Evolutionary conservation across 2,888 invertebrate species (phyloP).

Genomic region (Scaptomyza tumidula): DNA sequence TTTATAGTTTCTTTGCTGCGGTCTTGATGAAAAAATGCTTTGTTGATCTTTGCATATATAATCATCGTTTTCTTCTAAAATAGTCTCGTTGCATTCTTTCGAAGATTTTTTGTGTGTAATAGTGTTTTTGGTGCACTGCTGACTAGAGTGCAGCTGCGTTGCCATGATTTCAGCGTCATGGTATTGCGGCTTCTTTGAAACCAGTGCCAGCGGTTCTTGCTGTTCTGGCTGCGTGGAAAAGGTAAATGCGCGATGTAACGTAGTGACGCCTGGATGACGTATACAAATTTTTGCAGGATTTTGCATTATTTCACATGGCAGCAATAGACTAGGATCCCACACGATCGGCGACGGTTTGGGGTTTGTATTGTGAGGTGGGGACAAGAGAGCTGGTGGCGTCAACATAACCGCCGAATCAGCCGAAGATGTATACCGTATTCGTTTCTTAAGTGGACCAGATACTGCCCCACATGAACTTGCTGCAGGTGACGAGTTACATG

Average conservation of each 20-base stretch:
- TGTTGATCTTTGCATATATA: slow-evolving; percentile 33
- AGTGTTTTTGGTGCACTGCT: slow-evolving; percentile 21
- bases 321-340: slow-evolving; percentile 86
- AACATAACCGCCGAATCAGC: slow-evolving; percentile 77
- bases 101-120: slow-evolving; percentile 17
- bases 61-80: slow-evolving; percentile 22
- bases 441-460: slow-evolving; percentile 89
- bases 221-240: slow-evolving; percentile 83
- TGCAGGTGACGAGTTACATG: background rate
- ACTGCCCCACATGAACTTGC: slow-evolving; percentile 27
- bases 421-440: slow-evolving; percentile 86
- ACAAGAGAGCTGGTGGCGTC: slow-evolving; percentile 85
- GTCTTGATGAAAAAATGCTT: slow-evolving; percentile 70
- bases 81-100: background rate
- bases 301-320: slow-evolving; percentile 85
- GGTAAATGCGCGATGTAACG: slow-evolving; percentile 79
- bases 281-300: slow-evolving; percentile 84
- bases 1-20: slow-evolving; percentile 95
- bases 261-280: slow-evolving; percentile 84
- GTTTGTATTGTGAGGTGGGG: slow-evolving; percentile 68
- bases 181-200: slow-evolving; percentile 84
- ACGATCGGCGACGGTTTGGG: slow-evolving; percentile 84
- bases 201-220: slow-evolving; percentile 88
- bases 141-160: slow-evolving; percentile 20
- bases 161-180: slow-evolving; percentile 8